phyloP scores from a whole-genome alignment of 2,797 vertebrate genomes.

The Tamandua tetradactyla region DNA sequence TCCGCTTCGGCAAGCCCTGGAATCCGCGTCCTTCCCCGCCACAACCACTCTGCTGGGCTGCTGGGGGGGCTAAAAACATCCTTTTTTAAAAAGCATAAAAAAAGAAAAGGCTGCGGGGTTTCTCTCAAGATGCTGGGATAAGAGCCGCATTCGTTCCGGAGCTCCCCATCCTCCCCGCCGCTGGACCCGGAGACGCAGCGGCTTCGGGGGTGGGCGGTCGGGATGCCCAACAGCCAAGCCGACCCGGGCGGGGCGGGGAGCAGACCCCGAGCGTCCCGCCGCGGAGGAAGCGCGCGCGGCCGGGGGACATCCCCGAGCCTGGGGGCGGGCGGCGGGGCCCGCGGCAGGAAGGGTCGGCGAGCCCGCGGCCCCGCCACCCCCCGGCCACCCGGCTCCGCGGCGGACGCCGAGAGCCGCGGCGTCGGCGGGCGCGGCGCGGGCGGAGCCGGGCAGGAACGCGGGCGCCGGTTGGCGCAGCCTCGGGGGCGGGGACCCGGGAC shows the following conservation, averaged over 20 bases:
- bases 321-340: constrained; percentile 24
- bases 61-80: too few relatives aligned
- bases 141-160: not conserved
- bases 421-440: not conserved
- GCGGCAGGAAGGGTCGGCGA: not conserved
- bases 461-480: constrained; percentile 43
- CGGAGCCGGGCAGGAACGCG: not conserved
- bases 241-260: not conserved
- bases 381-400: accelerated
- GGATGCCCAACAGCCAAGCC: not conserved
- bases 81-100: not conserved
- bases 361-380: not conserved
- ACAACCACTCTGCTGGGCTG: not conserved
- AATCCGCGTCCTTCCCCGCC: not conserved
- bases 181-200: not conserved
- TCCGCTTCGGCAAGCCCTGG: not conserved
- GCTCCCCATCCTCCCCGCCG: not conserved
- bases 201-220: not conserved
- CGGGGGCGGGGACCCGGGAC: not conserved
- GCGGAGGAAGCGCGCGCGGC: not conserved
- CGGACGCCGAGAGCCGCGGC: not conserved
- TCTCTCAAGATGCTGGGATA: not conserved
- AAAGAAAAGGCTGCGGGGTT: not conserved
- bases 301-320: constrained; percentile 47
- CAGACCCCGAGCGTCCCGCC: not conserved